Evolutionary conservation across 2,113 vertebrate species (phyloP), one percentile per base, ranked within the genome.

Genomic region (Pachypanchax playfairii): DNA sequence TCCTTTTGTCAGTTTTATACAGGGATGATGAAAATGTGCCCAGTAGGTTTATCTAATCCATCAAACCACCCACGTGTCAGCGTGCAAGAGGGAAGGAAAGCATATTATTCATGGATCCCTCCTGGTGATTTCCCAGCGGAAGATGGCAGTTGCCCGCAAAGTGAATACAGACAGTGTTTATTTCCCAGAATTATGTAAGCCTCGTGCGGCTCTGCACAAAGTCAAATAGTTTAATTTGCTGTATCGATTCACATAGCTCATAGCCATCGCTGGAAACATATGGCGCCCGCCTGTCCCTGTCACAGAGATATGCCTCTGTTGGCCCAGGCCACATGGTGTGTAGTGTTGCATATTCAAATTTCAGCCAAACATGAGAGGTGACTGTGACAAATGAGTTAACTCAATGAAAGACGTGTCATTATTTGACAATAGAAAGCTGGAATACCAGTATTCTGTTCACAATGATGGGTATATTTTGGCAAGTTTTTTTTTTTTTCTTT

Each of bases 111-210:
- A 88, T 73, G 59, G 51, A 41, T 81, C 84, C 80, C 82, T 78
- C 69, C 67, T 79, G 80, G 86, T 85, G 79, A 87, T 88, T 87
- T 88, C 87, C 84, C 86, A 57, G 77, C 22, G 88, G 84, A 88
- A 88, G 76, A 73, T 73, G 72, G 76, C 48, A 48, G 77, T 49
- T 5, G 50, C 52, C 65, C 80, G 79, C 74, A 70, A 87, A 87
- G 88, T 86, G 85, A 88, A 88, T 81, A 79, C 84, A 85, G 68
- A 88, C 80, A 42, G 69, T 84, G 82, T 88, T 84, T 87, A 80
- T 84, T 77, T 83, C 54, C 74, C 70, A 58, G 68, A 88, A 80
- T 86, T 87, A 76, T 75, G 79, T 73, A 76, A 84, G 75, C 80
- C 77, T 79, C 77, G 65, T 69, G 75, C 68, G 82, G 75, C 74